These are phyloP conservation scores for Pseudotriccus pelzelni DNA, from an alignment of 2,797 vertebrate species.

Conservation along the genomic window DNA sequence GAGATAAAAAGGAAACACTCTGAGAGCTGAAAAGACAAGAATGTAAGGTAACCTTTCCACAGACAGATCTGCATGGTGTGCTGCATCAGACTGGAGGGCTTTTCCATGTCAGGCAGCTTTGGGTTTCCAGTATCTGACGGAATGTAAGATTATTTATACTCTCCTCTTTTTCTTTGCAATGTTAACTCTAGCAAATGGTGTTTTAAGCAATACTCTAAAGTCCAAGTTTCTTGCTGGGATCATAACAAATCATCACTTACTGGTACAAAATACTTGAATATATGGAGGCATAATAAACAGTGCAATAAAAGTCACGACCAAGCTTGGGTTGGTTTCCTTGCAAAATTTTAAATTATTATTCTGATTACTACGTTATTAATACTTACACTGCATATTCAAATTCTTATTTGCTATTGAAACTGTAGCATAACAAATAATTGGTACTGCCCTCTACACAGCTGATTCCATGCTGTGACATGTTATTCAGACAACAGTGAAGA, in stretches of 20 bases:
- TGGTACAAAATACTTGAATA: background rate
- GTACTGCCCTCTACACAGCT: background rate
- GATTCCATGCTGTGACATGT: background rate
- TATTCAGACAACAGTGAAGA: background rate
- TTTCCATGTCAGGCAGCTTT: accelerated
- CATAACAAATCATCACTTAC: background rate
- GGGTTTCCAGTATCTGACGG: background rate
- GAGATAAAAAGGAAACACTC: background rate
- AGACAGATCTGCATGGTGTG: background rate
- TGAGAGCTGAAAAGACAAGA: background rate
- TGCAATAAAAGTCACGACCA: background rate
- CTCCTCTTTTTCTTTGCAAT: background rate
- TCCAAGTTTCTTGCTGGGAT: background rate
- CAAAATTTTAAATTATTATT: background rate
- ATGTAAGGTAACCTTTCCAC: background rate
- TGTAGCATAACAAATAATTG: background rate
- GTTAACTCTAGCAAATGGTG: background rate
- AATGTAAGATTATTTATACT: background rate
- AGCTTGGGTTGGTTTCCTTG: background rate
- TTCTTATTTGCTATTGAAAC: background rate
- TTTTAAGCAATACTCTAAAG: background rate
- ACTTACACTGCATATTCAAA: background rate
- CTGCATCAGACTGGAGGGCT: background rate
- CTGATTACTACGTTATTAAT: background rate
- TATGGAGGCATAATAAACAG: background rate